Evolutionary conservation across 2,888 invertebrate genomes (phyloP).

Genomic region (Phymatocera aterrima): DNA sequence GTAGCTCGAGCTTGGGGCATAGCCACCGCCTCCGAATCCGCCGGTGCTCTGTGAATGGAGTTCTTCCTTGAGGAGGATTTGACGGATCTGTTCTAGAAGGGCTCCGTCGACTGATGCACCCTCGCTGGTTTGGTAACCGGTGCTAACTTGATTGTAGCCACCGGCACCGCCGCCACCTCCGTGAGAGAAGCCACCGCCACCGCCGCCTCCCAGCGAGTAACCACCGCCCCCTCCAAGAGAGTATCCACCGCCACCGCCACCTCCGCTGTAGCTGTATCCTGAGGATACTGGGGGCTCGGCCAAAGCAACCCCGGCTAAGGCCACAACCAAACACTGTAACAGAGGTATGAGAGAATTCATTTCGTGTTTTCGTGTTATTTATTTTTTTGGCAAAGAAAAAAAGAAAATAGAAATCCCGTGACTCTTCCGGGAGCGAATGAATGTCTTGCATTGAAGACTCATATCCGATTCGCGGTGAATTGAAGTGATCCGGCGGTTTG

Average conservation of each 20-base stretch:
- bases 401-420: neutral
- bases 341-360: neutral
- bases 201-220: constrained; percentile 72
- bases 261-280: constrained; percentile 76
- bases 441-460: neutral
- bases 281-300: constrained; percentile 82
- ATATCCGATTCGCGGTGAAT: neutral
- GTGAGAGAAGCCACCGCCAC: constrained; percentile 71
- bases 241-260: constrained; percentile 74
- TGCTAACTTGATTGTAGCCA: constrained; percentile 85
- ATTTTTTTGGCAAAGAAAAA: neutral
- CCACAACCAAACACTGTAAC: constrained; percentile 88
- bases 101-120: constrained; percentile 89
- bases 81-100: constrained; percentile 89
- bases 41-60: constrained; percentile 78
- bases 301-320: constrained; percentile 84
- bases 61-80: constrained; percentile 90
- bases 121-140: constrained; percentile 88
- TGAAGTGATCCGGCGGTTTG: neutral
- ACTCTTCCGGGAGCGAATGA: neutral
- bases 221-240: constrained; percentile 69
- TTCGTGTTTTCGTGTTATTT: neutral
- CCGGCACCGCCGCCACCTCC: constrained; percentile 80
- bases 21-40: constrained; percentile 75
- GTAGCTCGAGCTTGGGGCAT: constrained; percentile 71